Evolutionary conservation across 2,888 invertebrate species (phyloP), one percentile per base, ranked within the genome.

Genomic region (Punctoribates punctum): DNA sequence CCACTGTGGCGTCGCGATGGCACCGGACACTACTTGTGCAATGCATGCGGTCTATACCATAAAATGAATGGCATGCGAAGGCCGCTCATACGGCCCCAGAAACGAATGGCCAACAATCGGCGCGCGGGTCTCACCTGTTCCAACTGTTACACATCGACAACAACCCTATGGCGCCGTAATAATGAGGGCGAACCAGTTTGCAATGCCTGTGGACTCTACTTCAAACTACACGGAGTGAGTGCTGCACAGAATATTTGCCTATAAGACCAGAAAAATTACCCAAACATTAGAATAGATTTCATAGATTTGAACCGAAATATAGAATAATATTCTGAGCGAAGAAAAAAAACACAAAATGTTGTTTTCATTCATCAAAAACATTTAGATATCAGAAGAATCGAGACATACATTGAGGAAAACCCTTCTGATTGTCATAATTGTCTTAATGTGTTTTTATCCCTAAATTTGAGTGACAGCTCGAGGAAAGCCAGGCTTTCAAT

Each of bases 41-140:
- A 97, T 88, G 97, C 97, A 76, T 97, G 97, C 86, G 97, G 97
- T 79, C 90, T 97, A 78, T 98, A 97, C 88, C 94, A 96, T 87
- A 96, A 96, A 88, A 96, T 97, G 94, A 98, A 97, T 87, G 96
- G 96, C 83, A 93, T 95, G 88, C 96, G 95, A 87, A 88, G 97
- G 82, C 97, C 97, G 79, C 77, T 75, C 13, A 77, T 73, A 8
- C 67, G 73, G 20, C 75, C 77, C 23, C 75, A 75, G 17, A 78
- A 78, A 42, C 75, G 75, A 70, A 77, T 73, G 25, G 60, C 73
- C 4, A 78, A 73, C 42, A 75, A 73, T 65, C 62, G 80, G 11
- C 88, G 94, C 79, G 88, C 90, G 65, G 95, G 94, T 79, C 87
- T 93, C 82, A 85, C 88, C 74, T 99, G 98, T 85, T 93, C 94